Evolutionary conservation across 2,888 invertebrate species (phyloP), one percentile per base, ranked within the genome.

Genomic region (Reticulitermes lucifugus): DNA sequence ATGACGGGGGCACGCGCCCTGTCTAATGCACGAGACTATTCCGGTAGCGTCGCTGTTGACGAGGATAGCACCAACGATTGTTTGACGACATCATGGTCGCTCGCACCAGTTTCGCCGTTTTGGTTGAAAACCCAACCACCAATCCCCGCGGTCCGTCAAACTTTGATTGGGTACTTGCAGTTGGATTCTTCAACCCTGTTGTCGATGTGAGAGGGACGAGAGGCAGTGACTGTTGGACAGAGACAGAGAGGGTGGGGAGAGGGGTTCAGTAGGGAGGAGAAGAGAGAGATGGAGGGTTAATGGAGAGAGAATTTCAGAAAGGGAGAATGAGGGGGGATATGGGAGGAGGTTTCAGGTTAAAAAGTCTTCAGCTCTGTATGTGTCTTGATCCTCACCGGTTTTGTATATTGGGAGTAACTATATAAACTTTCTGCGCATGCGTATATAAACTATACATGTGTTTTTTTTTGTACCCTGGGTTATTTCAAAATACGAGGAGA

Each of bases 111-210:
- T 77, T 77, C 77, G 14, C 77, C n/a, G 77, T 77, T 77, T 77
- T 77, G 77, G 77, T 77, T 77, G 77, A 77, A 25, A 77, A 46
- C 77, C 46, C 77, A 77, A 77, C 77, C 77, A 77, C 77, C 77
- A 77, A 77, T 77, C 77, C 77, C 77, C 90, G 90, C 89, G 90
- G 90, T 91, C 90, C 91, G 91, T 91, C 92, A 92, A 93, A 92
- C 92, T 92, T 92, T 93, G 92, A 92, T 93, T 92, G 92, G 92
- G 91, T 92, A 92, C 91, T 91, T 92, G 91, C 87, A 89, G 89
- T 89, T 89, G 90, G 89, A 90, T 90, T 90, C 90, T 90, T 90
- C 90, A 90, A 90, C 90, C 90, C 90, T 89, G 90, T 90, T 90
- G 89, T 83, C 80, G 84, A 80, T 81, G 81, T 81, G 25, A 65